phyloP scores from a whole-genome alignment of 2,797 vertebrate genomes.

The Sebastes steindachneri region DNA sequence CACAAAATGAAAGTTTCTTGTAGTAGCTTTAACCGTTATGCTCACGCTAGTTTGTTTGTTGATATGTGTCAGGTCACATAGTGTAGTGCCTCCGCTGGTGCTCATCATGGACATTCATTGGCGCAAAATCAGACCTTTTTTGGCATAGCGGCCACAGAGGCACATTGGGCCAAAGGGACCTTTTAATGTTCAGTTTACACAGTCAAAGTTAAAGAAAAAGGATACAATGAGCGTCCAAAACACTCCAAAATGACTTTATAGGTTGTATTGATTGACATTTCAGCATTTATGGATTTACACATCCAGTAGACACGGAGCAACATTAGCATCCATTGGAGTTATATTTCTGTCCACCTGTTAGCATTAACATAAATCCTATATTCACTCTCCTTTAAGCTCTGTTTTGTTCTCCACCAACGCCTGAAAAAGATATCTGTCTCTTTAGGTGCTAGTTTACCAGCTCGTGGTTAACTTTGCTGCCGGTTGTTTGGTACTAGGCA shows the following conservation, averaged over 20 bases:
- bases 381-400: too few relatives aligned
- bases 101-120: neutral
- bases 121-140: neutral
- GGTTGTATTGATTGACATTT: too few relatives aligned
- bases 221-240: neutral
- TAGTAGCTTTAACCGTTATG: too few relatives aligned
- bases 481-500: neutral
- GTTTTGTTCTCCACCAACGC: too few relatives aligned
- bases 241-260: neutral
- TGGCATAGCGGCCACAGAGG: neutral
- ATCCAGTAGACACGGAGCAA: too few relatives aligned
- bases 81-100: neutral
- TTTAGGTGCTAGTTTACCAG: neutral
- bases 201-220: neutral
- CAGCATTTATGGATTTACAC: too few relatives aligned
- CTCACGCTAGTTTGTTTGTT: too few relatives aligned
- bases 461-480: neutral
- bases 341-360: neutral
- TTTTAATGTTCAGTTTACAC: fast-evolving
- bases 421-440: too few relatives aligned
- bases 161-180: neutral
- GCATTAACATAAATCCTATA: neutral
- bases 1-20: too few relatives aligned
- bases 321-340: neutral
- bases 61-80: neutral